Percentiles rank a stretch among this genome's conserved stretches.
Evolutionary conservation across 2,888 invertebrate species (phyloP).

Genomic region (Nineta flava): DNA sequence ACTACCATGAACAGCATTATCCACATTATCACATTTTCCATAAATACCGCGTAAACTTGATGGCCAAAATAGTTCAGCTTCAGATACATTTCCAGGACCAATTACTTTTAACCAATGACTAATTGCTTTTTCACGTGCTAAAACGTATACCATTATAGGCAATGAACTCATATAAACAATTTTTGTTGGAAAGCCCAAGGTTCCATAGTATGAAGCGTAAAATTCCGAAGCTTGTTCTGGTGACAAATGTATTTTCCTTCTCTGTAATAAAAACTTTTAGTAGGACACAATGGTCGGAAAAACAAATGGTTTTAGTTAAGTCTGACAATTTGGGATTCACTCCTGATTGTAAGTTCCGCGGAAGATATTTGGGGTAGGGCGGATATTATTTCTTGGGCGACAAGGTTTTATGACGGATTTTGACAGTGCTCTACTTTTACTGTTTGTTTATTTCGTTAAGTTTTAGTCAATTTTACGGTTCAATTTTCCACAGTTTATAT

Average conservation of each 20-base stretch:
- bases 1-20: constrained; percentile 71
- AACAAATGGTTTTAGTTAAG: no score
- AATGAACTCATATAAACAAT: constrained; percentile 68
- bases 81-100: constrained; percentile 50
- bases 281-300: background rate
- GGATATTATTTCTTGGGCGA: no score
- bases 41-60: constrained; percentile 54
- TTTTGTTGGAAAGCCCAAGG: constrained; percentile 56
- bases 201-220: constrained; percentile 58
- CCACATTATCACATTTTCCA: constrained; percentile 43
- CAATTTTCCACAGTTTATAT: no score
- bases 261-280: constrained; percentile 27
- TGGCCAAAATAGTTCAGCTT: constrained; percentile 54
- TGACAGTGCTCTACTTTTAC: no score
- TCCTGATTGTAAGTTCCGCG: no score
- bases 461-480: no score
- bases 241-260: constrained; percentile 51
- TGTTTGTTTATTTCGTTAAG: no score
- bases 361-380: no score
- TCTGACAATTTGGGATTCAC: no score
- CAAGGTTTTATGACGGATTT: no score
- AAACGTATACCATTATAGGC: constrained; percentile 50
- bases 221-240: constrained; percentile 79
- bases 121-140: constrained; percentile 54
- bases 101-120: constrained; percentile 54